Base-by-base conservation (phyloP, 1,140 invertebrate species). In the Caenorhabditis remanei region DNA sequence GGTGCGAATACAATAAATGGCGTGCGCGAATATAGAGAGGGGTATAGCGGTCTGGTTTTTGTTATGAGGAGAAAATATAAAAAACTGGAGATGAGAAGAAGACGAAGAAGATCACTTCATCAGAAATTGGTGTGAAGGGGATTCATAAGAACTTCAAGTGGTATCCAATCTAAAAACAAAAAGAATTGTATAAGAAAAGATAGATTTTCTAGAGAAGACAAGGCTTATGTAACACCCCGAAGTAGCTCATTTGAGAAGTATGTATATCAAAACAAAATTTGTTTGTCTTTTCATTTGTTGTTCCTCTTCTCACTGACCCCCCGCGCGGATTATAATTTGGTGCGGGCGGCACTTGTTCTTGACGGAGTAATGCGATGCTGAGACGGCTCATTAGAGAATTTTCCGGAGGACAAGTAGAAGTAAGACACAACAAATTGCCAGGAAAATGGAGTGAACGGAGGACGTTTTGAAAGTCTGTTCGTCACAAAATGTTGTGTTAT, bases 281-380 rank as follows among this genome's bases (percentile, higher is more conserved):
- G 71, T 79, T 79, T 79, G 71, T 79, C 71, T 79, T 79, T 79
- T 50, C 71, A 79, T 79, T 79, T 79, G 71, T 79, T 79, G 71
- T 79, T 46, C 65, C 65, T 79, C 71, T 53, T 79, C 71, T 53
- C 46, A 79, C 46, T 79, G 71, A 79, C 71, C 71, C 67, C 46
- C 41, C 71, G 41, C 65, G 40, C 46, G 71, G 71, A 79, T 79
- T 79, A 79, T 79, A 79, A 79, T 79, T 79, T n/a, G 71, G 71
- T 79, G 71, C 71, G n/a, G 46, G n/a, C 19, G 71, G 46, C 71
- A 79, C 71, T 79, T 79, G 71, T 79, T 79, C 71, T 53, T 79
- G 46, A 50, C 71, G 71, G 46, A 79, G 71, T 79, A 79, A 79
- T 79, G 71, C 71, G 71, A 65, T 40, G 63, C 63, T n/a, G 63